Conservation (phyloP, 1,140 invertebrate genomes). For the Cylas formicarius region DNA sequence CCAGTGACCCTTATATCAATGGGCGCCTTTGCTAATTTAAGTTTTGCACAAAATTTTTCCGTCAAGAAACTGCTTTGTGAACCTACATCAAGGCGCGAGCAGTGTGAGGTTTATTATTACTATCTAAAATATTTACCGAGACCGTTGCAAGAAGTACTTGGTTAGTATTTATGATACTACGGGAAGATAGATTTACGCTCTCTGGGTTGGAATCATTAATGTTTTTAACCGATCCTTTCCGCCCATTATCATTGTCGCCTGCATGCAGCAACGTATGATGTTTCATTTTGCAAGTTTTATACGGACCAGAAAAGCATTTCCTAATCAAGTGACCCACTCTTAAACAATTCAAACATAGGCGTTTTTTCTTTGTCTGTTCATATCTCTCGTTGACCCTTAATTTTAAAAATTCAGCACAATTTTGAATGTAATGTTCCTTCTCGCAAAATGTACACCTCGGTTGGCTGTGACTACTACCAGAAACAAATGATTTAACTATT, state of each 20-base stretch:
- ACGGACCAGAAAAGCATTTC: neutral
- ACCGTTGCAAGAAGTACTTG: conserved; percentile 2
- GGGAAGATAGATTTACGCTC: conserved; percentile 1
- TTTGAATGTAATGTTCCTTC: conserved; percentile 1
- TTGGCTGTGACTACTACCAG: neutral
- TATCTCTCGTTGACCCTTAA: conserved; percentile 3
- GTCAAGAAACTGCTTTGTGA: conserved; percentile 4
- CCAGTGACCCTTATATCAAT: too few relatives aligned
- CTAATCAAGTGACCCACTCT: conserved; percentile 2
- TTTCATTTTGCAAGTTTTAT: conserved; percentile 5
- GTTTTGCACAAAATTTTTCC: too few relatives aligned
- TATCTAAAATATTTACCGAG: conserved; percentile 1
- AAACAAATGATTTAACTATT: neutral
- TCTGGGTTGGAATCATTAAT: neutral
- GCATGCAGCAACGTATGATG: conserved; percentile 10
- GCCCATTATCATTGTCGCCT: conserved; percentile 1
- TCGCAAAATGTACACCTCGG: conserved; percentile 7
- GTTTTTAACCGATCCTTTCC: too few relatives aligned
- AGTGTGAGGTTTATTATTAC: neutral
- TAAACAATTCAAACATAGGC: conserved; percentile 12
- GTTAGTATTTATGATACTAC: neutral
- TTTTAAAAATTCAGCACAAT: conserved; percentile 6
- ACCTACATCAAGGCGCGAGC: conserved; percentile 1
- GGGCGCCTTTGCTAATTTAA: too few relatives aligned
- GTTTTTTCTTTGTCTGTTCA: neutral